Conservation (phyloP, 2,113 vertebrate species). For the Eclectus roratus region DNA sequence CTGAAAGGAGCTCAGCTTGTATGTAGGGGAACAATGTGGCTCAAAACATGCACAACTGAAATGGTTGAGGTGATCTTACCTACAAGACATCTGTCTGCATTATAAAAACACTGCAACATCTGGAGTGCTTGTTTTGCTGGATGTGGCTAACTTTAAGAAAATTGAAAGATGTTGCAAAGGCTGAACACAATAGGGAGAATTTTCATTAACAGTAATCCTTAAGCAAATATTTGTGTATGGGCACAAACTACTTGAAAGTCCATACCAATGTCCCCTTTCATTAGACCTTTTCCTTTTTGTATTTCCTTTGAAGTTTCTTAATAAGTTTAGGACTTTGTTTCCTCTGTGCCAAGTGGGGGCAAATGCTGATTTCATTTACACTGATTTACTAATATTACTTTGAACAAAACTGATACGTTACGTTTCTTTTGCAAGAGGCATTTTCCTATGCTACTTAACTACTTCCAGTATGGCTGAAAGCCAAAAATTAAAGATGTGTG, state of each 20-base stretch:
- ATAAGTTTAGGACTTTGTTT: not conserved
- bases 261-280: not conserved
- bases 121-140: not conserved
- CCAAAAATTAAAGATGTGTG: not conserved
- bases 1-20: not conserved
- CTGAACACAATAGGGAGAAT: slow-evolving; percentile 5
- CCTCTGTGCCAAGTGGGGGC: not conserved
- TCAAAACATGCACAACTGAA: not conserved
- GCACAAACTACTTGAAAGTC: not conserved
- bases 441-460: not conserved
- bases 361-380: slow-evolving; percentile 12
- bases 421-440: not conserved
- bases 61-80: not conserved
- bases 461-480: not conserved
- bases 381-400: not conserved
- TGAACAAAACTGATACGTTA: not conserved
- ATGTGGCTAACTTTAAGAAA: not conserved
- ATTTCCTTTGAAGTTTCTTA: slow-evolving; percentile 44
- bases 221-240: slow-evolving; percentile 26
- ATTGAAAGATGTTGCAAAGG: not conserved
- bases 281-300: slow-evolving; percentile 12
- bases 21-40: not conserved
- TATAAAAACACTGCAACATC: not conserved
- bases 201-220: slow-evolving; percentile 24
- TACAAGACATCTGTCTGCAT: not conserved